Base-by-base conservation (phyloP, 2,797 vertebrate species). In the Sebastes oblongus region DNA sequence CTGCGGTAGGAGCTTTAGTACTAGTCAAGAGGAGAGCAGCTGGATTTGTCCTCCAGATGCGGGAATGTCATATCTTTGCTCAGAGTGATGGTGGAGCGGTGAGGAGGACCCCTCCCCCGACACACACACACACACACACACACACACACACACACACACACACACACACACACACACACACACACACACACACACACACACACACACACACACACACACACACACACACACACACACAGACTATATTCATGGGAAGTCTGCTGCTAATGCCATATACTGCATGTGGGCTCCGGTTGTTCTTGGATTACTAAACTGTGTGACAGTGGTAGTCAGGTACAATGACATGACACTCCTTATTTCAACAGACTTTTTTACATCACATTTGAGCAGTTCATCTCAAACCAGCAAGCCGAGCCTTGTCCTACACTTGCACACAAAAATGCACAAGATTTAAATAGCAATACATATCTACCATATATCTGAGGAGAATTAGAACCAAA, bases 41-140 rank as follows among this genome's bases (percentile, higher is more conserved):
- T 85, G 78, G 83, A 85, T 78, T 83, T 29, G 72, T 89, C 82
- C 83, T 88, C 72, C 83, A 92, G 87, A 84, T 81, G 81, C 76
- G 27, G 74, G 72, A 83, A 86, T 74, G 80, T 88, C 84, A 90
- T 50, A 24, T 9, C 30, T 14, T 55, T 30, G 66, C 69, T 83
- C 55, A 69, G 67, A 81, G 36, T 32, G 76, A 91, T 62, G 86
- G 69, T 78, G 82, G 76, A 78, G 81, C 4, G 2, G 27, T 30
- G 70, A 75, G 24, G 65, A 65, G 42, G 16, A 46, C 0, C 16
- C 42, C 42, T 18, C 14, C 42, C 62, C 55, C 67, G n/a, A 10
- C 14, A 22, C 22, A 18, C 32, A 42, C 25, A 72, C 6, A 10
- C 3, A 25, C 25, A 25, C 25, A 25, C 67, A 75, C 3, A 25